A percentile compares a stretch with the other conserved stretches of the same genome.
phyloP scores from a whole-genome alignment of 2,113 vertebrate genomes.

The Pedetes capensis region DNA sequence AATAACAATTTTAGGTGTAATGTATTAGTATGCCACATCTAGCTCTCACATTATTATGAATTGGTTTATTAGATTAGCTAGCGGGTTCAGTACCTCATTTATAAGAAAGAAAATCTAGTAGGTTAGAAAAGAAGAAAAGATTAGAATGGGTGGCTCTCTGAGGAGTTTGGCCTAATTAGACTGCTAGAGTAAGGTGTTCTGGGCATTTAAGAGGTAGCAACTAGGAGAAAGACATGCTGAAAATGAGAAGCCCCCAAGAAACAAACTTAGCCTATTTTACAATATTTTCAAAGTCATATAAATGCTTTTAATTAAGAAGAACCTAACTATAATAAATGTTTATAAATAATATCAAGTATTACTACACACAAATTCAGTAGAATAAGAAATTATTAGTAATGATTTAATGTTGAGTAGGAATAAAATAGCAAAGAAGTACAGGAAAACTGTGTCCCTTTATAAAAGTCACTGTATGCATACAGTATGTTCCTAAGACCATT shows the following conservation, averaged over 20 bases:
- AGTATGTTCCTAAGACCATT: neutral
- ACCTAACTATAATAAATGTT: conserved; percentile 1
- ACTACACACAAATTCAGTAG: neutral
- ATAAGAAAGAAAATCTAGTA: neutral
- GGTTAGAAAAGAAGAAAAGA: neutral
- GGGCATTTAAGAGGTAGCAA: neutral
- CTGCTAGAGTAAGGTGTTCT: neutral
- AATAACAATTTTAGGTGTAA: neutral
- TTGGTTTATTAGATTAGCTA: conserved; percentile 1
- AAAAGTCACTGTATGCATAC: neutral
- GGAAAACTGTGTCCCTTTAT: neutral
- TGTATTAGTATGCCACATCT: neutral
- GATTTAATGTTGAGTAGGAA: neutral
- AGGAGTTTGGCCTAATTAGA: neutral
- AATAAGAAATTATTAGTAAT: conserved; percentile 14
- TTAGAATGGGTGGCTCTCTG: neutral
- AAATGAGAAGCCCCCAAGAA: neutral
- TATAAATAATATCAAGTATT: neutral
- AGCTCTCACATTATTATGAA: neutral
- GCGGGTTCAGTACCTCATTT: neutral
- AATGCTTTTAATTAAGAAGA: conserved; percentile 24
- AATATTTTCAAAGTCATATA: neutral
- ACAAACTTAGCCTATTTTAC: neutral
- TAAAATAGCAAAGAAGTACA: conserved; percentile 31
- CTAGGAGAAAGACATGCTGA: neutral